Conservation (phyloP, 2,797 vertebrate species). For the Rhinoraja longicauda region DNA sequence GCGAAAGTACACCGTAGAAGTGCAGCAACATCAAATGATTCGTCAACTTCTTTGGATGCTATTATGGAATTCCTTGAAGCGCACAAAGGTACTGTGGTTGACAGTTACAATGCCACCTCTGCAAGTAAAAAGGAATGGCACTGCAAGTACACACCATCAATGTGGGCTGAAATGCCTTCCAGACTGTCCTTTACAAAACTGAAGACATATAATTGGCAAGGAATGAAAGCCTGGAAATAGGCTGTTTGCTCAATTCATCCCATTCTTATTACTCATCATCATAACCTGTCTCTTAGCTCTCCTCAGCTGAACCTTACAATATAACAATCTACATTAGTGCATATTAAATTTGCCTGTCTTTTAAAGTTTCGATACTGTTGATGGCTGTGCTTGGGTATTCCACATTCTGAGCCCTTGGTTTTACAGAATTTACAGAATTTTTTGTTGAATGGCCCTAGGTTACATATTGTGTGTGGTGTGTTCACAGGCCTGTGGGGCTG, state of each 20-base stretch:
- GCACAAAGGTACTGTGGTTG: conserved; percentile 59
- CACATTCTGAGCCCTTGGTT: neutral
- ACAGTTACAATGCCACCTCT: neutral
- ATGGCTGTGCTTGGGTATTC: neutral
- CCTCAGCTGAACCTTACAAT: neutral
- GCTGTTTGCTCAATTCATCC: too few species aligned
- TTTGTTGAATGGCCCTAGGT: neutral
- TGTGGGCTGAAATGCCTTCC: neutral
- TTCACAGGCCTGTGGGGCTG: too few species aligned
- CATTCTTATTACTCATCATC: neutral
- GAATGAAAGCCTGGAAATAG: neutral
- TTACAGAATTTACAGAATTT: neutral
- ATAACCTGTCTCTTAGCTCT: too few species aligned
- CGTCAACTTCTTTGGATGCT: conserved; percentile 76
- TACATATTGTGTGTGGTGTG: neutral
- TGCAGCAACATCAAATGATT: conserved; percentile 74
- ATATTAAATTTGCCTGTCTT: neutral
- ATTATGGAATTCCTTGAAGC: conserved; percentile 72
- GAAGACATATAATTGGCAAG: neutral
- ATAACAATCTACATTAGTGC: neutral
- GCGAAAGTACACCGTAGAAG: conserved; percentile 79
- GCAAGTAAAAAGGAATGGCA: neutral
- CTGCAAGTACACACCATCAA: neutral
- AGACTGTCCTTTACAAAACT: neutral
- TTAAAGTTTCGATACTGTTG: neutral